Evolutionary conservation across 2,797 vertebrate species (phyloP), one percentile per base, ranked within the genome.

Genomic region (Mus spretus): DNA sequence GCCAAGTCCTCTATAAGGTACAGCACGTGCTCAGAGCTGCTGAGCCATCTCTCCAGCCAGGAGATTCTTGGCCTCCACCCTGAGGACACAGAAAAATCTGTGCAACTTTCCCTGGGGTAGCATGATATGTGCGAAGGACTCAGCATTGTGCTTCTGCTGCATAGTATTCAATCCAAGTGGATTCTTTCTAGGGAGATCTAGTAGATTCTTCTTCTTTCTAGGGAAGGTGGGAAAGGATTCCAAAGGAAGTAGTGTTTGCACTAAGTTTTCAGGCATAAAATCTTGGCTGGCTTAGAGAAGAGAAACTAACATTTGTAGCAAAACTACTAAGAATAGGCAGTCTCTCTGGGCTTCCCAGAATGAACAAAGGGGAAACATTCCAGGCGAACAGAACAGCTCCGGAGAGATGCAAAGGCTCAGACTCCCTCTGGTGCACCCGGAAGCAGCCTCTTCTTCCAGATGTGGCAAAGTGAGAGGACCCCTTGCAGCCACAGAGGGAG

Each of bases 251-350:
- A 86, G 19, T 81, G n/a, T 63, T 74, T 67, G 31, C 81, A 2
- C 59, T 70, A 15, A 82, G 34, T 9, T 95, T 95, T 80, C 37
- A 67, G 65, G 81, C 19, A 47, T 61, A 81, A 82, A 93, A 47
- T 53, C 55, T 96, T 92, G 53, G 40, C 55, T 77, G 31, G 75
- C 47, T 91, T 47, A 91, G 14, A 78, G 55, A 95, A 8, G 70
- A 96, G 37, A 96, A 92, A 87, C 20, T 89, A 90, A 81, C 47
- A 24, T 44, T 88, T 79, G 65, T 6, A 85, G 85, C 94, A 57
- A 75, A 90, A 75, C 82, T 83, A 22, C 31, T 85, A 75, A 81
- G 77, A 93, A 95, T 59, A 92, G 28, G 34, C 8, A 61, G 3
- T 85, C 26, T 90, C 50, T 82, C 67, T 75, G 75, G 67, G 28